phyloP scores from a whole-genome alignment of 2,113 vertebrate genomes.

The Asarcornis scutulata region DNA sequence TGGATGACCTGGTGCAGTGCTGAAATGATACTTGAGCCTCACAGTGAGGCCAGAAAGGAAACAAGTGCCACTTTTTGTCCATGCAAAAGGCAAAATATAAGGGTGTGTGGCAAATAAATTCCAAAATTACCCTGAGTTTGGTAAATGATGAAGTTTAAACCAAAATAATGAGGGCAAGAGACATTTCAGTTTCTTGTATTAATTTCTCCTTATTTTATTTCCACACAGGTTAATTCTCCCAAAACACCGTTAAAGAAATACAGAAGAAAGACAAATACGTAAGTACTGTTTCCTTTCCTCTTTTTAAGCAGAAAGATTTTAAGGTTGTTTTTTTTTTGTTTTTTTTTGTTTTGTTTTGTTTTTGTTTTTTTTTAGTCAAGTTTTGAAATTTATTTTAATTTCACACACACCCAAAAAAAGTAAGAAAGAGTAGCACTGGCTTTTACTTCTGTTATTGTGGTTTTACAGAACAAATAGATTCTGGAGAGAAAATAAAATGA shows the following conservation, averaged over 20 bases:
- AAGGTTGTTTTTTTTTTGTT: not conserved
- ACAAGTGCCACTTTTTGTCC: not conserved
- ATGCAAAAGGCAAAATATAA: not conserved
- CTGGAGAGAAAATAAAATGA: not conserved
- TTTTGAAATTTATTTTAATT: not conserved
- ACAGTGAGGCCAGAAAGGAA: not conserved
- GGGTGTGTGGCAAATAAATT: not conserved
- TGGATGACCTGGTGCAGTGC: not conserved
- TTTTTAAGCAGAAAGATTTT: not conserved
- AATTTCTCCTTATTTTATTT: not conserved
- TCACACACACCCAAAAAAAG: not conserved
- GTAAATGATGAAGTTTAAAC: not conserved
- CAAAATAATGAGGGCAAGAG: not conserved
- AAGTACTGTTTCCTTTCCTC: not conserved
- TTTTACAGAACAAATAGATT: conserved; percentile 40
- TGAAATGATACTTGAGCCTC: not conserved
- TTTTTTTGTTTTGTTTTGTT: not conserved
- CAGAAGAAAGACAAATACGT: not conserved
- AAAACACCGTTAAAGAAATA: not conserved
- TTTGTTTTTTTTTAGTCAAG: not conserved
- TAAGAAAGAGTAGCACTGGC: not conserved
- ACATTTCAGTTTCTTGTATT: not conserved
- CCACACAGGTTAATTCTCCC: not conserved
- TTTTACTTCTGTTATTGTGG: not conserved
- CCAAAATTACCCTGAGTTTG: not conserved